phyloP scores from a whole-genome alignment of 2,797 vertebrate species.

The Meriones psammophilus region DNA sequence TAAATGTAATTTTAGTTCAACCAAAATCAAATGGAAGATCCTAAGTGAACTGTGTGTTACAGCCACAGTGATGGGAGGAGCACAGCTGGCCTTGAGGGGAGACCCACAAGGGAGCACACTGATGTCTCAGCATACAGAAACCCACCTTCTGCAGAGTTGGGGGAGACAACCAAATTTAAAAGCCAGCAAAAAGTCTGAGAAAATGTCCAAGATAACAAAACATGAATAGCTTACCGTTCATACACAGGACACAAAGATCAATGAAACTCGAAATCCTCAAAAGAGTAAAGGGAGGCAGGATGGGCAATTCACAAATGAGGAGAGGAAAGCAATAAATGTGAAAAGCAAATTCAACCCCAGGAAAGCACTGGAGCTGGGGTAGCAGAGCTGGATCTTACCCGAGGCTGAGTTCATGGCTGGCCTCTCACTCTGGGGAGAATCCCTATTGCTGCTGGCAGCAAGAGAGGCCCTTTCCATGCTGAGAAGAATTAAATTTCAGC shows the following conservation, averaged over 20 bases:
- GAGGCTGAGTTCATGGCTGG: neutral
- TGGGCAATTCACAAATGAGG: neutral
- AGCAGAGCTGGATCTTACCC: too few species aligned
- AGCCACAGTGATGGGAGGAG: neutral
- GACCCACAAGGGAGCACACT: neutral
- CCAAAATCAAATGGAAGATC: neutral
- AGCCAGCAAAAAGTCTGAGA: neutral
- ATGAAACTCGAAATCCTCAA: neutral
- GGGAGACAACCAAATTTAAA: neutral
- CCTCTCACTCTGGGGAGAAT: neutral
- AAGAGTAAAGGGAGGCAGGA: neutral
- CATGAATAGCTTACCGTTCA: neutral
- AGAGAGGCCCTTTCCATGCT: neutral
- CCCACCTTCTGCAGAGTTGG: neutral
- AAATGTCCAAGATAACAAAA: constrained; percentile 23
- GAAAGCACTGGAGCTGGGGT: neutral
- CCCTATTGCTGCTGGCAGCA: neutral
- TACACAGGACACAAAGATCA: neutral
- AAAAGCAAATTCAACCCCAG: neutral
- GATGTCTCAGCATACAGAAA: neutral
- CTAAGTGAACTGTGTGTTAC: neutral
- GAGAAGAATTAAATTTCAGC: neutral
- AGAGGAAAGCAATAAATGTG: neutral
- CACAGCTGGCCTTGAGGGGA: neutral
- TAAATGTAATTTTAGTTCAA: constrained; percentile 41